Conservation (phyloP, 2,113 vertebrate genomes). For the Mustela nigripes region DNA sequence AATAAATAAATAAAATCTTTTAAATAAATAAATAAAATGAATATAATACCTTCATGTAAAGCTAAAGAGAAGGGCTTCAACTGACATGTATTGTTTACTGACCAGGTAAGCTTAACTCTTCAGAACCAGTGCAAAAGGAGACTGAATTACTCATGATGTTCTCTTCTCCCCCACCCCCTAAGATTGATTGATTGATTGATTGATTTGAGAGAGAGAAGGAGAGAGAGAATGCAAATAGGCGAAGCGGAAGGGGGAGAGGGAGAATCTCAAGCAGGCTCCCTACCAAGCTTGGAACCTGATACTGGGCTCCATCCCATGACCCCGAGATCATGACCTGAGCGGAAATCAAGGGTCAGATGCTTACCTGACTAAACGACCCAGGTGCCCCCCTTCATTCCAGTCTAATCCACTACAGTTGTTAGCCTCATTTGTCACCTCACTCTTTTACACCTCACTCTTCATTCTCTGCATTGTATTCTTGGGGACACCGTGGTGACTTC, state of each 20-base stretch:
- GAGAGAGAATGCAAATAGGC: neutral
- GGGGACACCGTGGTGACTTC: fast-evolving
- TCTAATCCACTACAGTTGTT: neutral
- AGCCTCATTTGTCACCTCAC: neutral
- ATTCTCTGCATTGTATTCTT: neutral
- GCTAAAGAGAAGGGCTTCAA: neutral
- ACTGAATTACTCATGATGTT: fast-evolving
- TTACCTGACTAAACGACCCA: neutral
- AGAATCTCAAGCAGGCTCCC: neutral
- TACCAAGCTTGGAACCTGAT: neutral
- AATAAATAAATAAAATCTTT: too few relatives aligned
- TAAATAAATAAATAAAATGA: neutral
- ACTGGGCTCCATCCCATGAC: neutral
- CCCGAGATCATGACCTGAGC: neutral
- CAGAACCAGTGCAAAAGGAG: neutral
- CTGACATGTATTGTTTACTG: neutral
- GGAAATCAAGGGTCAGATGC: neutral
- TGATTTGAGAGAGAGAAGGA: neutral
- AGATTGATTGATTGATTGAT: neutral
- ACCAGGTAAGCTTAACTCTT: neutral
- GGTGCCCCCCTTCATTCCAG: neutral
- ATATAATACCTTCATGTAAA: neutral
- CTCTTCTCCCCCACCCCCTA: fast-evolving
- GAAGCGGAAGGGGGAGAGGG: neutral
- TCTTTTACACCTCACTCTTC: neutral